These are phyloP conservation scores for Trichonephila inaurata DNA, from an alignment of 1,140 invertebrate species.

Conservation along the genomic window DNA sequence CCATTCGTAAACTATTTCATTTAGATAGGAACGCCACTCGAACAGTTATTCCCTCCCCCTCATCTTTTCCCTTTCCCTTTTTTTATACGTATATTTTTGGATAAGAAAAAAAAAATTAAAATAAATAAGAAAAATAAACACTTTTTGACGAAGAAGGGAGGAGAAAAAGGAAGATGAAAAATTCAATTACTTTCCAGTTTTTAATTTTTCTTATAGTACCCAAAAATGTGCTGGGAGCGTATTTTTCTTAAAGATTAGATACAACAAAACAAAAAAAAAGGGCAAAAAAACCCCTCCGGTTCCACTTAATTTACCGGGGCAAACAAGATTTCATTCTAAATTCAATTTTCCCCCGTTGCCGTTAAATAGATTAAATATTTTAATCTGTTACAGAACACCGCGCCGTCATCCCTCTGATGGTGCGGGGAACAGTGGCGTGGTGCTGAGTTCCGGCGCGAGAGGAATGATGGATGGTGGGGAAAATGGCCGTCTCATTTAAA, in stretches of 20 bases:
- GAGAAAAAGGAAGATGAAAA: neutral
- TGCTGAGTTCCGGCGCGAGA: neutral
- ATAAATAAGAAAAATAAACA: constrained; percentile 23
- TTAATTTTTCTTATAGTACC: constrained; percentile 65
- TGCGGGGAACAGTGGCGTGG: constrained; percentile 35
- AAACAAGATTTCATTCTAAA: constrained; percentile 76
- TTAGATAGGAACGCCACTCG: constrained; percentile 56
- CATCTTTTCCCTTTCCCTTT: neutral
- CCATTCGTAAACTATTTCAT: constrained; percentile 70
- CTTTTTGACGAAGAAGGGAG: neutral
- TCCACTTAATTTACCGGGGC: constrained; percentile 75
- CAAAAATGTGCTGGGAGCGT: constrained; percentile 1
- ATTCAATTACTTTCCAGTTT: constrained; percentile 69
- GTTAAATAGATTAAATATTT: constrained; percentile 77
- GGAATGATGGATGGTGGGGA: constrained; percentile 33
- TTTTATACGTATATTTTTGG: neutral
- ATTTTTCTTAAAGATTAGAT: constrained; percentile 67
- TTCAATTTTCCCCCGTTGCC: constrained; percentile 72
- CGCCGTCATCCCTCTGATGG: neutral
- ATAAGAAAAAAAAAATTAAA: neutral
- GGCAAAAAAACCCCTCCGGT: constrained; percentile 37
- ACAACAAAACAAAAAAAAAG: constrained; percentile 38
- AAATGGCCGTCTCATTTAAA: constrained; percentile 62
- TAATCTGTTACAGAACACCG: constrained; percentile 76
- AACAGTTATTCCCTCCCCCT: constrained; percentile 1